Conservation (phyloP, 2,888 invertebrate genomes). For the Seira ritae region DNA sequence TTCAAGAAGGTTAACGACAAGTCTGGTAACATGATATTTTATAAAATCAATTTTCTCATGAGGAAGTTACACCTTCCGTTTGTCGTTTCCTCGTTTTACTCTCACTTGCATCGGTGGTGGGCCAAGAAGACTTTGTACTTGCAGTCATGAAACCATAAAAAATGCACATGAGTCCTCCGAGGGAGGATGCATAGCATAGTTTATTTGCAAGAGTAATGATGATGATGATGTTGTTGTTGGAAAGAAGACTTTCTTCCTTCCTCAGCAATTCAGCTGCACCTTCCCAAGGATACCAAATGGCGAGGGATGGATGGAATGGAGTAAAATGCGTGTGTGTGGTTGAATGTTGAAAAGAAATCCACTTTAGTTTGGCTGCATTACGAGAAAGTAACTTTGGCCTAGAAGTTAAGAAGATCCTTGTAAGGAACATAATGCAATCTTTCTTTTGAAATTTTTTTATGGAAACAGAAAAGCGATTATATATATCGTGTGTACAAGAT, state of each 20-base stretch:
- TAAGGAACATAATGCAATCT: neutral
- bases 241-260: neutral
- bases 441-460: neutral
- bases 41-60: conserved; percentile 66
- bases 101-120: neutral
- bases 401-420: neutral
- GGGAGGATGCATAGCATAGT: neutral
- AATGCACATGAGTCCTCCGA: neutral
- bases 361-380: conserved; percentile 13
- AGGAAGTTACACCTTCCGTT: conserved; percentile 67
- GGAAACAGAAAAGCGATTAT: neutral
- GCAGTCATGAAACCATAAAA: neutral
- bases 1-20: conserved; percentile 59
- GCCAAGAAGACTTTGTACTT: neutral
- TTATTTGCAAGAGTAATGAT: neutral
- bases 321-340: conserved; percentile 23
- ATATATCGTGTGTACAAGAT: neutral
- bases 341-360: conserved; percentile 43
- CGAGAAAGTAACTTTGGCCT: neutral
- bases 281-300: neutral
- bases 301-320: neutral
- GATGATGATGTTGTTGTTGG: conserved; percentile 7
- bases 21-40: conserved; percentile 61
- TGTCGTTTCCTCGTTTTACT: conserved; percentile 52
- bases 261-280: neutral